Evolutionary conservation across 1,140 invertebrate species (phyloP).

Genomic region (Cotesia glomerata): DNA sequence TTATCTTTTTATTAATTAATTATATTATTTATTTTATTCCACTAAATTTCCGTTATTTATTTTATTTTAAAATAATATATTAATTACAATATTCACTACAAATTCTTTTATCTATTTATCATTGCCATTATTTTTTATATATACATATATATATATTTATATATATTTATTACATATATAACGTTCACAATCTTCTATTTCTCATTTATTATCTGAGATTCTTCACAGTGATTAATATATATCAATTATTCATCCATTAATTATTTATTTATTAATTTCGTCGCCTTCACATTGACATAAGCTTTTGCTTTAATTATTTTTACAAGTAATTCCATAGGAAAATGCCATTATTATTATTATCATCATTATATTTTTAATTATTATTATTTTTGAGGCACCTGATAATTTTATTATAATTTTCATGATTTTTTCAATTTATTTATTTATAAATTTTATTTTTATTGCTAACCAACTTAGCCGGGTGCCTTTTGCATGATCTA

Average conservation of each 20-base stretch:
- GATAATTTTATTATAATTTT: neutral
- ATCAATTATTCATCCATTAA: conserved; percentile 40
- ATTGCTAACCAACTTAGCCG: conserved; percentile 12
- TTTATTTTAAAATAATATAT: neutral
- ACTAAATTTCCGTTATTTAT: conserved; percentile 4
- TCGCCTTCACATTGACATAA: conserved; percentile 55
- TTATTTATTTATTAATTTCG: conserved; percentile 45
- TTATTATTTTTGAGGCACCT: conserved; percentile 29
- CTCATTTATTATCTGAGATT: conserved; percentile 41
- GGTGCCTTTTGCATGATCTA: conserved; percentile 30
- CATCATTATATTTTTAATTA: no score
- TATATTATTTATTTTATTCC: neutral
- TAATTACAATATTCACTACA: neutral
- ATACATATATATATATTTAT: conserved; percentile 1
- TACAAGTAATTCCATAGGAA: conserved; percentile 52
- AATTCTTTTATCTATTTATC: conserved; percentile 23
- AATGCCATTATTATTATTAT: conserved; percentile 24
- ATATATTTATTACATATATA: conserved; percentile 24
- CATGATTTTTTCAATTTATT: neutral
- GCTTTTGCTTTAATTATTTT: conserved; percentile 53
- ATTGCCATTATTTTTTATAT: conserved; percentile 35
- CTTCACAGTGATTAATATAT: conserved; percentile 49
- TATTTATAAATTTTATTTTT: conserved; percentile 9
- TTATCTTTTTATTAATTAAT: neutral
- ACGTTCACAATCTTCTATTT: conserved; percentile 43